phyloP scores from a whole-genome alignment of 1,140 invertebrate species.

The Heliconius eleuchia region DNA sequence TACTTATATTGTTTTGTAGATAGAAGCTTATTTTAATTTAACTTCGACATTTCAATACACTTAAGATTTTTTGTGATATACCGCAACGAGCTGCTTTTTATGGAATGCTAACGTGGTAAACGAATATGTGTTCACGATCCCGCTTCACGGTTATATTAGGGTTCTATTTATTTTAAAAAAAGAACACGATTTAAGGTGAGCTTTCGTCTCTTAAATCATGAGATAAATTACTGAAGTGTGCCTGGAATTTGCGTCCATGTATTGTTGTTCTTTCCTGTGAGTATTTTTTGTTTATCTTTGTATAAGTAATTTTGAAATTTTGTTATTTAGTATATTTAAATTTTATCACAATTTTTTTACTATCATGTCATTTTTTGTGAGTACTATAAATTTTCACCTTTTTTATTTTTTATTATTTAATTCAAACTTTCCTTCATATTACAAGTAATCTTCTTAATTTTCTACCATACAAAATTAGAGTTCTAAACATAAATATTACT shows the following conservation, averaged over 20 bases:
- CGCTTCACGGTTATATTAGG: slow-evolving; percentile 25
- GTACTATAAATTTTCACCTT: neutral
- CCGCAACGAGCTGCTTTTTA: slow-evolving; percentile 17
- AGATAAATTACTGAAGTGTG: slow-evolving; percentile 51
- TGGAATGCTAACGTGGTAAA: slow-evolving; percentile 38
- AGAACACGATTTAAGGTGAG: slow-evolving; percentile 38
- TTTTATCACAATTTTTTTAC: neutral
- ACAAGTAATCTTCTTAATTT: neutral
- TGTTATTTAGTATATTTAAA: neutral
- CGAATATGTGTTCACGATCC: slow-evolving; percentile 34
- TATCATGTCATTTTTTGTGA: neutral
- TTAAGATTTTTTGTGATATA: slow-evolving; percentile 10
- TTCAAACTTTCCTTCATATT: neutral
- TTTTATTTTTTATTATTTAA: slow-evolving; percentile 1
- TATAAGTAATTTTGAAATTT: neutral
- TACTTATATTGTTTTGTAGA: slow-evolving; percentile 43
- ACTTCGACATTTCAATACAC: neutral
- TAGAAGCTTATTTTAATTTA: slow-evolving; percentile 43
- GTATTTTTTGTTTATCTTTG: slow-evolving; percentile 52
- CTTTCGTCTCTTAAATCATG: slow-evolving; percentile 43
- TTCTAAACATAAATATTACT: slow-evolving; percentile 1
- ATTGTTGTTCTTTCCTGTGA: slow-evolving; percentile 80
- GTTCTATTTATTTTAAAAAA: slow-evolving; percentile 34
- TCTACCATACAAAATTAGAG: neutral
- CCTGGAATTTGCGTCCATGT: slow-evolving; percentile 75